Evolutionary conservation across 2,113 vertebrate species (phyloP).

Genomic region (Pachyramphus minor): DNA sequence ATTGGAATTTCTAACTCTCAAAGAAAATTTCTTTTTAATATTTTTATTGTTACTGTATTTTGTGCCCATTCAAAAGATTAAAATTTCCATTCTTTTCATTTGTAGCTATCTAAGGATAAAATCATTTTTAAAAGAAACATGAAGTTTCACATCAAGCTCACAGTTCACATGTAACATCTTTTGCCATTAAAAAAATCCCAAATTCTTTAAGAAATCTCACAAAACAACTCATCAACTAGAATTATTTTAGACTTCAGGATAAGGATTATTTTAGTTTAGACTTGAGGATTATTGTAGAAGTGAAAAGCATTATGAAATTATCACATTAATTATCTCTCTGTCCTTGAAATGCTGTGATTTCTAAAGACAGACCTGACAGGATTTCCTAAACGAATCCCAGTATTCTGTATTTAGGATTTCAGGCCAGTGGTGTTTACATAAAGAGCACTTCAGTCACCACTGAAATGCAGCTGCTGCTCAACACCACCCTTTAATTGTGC

Average conservation of each 20-base stretch:
- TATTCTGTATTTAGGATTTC: not conserved
- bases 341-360: not conserved
- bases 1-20: not conserved
- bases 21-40: not conserved
- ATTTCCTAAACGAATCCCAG: not conserved
- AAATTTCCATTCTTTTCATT: not conserved
- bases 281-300: not conserved
- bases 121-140: not conserved
- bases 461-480: conserved; percentile 4
- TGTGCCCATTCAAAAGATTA: not conserved
- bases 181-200: not conserved
- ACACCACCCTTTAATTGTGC: not conserved
- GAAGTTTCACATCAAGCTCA: not conserved
- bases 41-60: not conserved
- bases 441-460: not conserved
- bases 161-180: not conserved
- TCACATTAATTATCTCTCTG: not conserved
- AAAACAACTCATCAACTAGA: not conserved
- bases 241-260: not conserved
- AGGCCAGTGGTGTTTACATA: not conserved
- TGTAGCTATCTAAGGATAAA: not conserved
- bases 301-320: not conserved
- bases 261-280: not conserved
- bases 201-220: not conserved
- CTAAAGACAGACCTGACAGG: not conserved